phyloP scores from a whole-genome alignment of 1,140 invertebrate species.

The Ptiloglossa arizonensis region DNA sequence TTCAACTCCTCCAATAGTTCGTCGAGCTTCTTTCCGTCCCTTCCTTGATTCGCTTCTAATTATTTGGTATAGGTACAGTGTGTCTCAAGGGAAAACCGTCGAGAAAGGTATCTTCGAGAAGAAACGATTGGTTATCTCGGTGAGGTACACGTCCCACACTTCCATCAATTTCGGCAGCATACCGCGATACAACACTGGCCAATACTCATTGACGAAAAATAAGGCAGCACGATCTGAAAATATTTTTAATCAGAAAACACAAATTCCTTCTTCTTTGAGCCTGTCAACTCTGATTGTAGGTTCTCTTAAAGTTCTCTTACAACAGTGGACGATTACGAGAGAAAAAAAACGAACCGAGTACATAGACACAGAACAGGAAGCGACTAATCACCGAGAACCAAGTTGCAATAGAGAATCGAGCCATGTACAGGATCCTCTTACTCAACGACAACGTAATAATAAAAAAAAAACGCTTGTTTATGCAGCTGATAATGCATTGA shows the following conservation, averaged over 20 bases:
- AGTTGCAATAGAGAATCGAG: no score
- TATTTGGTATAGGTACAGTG: not conserved
- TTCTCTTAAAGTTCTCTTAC: no score
- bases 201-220: conserved; percentile 83
- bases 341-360: no score
- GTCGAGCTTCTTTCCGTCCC: not conserved
- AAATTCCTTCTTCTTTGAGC: no score
- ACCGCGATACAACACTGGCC: conserved; percentile 83
- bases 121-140: conserved; percentile 69
- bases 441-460: not conserved
- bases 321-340: no score
- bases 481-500: not conserved
- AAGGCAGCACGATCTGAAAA: conserved; percentile 80
- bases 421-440: not conserved
- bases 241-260: not conserved
- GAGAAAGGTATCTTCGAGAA: conserved; percentile 77
- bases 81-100: conserved; percentile 75
- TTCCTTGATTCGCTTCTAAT: not conserved
- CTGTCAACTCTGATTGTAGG: no score
- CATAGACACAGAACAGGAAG: no score
- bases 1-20: not conserved
- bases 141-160: conserved; percentile 79
- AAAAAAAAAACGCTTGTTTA: not conserved
- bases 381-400: no score
- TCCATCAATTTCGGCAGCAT: conserved; percentile 81